phyloP scores from a whole-genome alignment of 2,797 vertebrate genomes.

The Catharus ustulatus region DNA sequence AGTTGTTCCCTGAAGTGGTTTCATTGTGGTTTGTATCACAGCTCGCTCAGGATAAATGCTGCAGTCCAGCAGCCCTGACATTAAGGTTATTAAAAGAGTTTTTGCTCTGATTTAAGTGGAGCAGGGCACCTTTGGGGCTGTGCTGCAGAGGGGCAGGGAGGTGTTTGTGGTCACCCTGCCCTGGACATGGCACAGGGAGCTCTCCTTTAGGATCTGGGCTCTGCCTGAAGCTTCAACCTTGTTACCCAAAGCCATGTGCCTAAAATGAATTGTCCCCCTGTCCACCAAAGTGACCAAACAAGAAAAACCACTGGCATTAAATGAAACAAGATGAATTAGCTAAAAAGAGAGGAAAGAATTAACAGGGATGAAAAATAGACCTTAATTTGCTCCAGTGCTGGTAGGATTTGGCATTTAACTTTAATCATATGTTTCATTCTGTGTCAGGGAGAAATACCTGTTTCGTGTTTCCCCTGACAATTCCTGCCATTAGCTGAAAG shows the following conservation, averaged over 20 bases:
- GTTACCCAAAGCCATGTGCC: neutral
- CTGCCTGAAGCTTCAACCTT: neutral
- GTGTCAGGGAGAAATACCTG: constrained; percentile 14
- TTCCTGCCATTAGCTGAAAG: constrained; percentile 27
- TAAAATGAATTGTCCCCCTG: neutral
- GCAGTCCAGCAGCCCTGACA: fast-evolving
- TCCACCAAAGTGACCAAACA: neutral
- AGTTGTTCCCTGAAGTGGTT: neutral
- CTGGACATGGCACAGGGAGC: fast-evolving
- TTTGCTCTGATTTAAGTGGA: neutral
- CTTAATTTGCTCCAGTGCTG: neutral
- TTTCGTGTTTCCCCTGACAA: neutral
- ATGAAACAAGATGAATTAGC: neutral
- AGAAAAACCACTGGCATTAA: neutral
- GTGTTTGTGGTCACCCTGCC: neutral
- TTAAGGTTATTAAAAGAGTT: fast-evolving
- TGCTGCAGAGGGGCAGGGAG: neutral
- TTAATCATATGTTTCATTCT: neutral
- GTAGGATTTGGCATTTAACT: constrained; percentile 13
- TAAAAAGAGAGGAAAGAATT: neutral
- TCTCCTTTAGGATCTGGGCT: neutral
- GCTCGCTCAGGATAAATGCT: fast-evolving
- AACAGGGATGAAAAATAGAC: neutral
- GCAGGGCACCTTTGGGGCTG: neutral
- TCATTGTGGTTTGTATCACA: neutral